Base-by-base conservation (phyloP, 2,888 invertebrate species). In the Heliconius sara region DNA sequence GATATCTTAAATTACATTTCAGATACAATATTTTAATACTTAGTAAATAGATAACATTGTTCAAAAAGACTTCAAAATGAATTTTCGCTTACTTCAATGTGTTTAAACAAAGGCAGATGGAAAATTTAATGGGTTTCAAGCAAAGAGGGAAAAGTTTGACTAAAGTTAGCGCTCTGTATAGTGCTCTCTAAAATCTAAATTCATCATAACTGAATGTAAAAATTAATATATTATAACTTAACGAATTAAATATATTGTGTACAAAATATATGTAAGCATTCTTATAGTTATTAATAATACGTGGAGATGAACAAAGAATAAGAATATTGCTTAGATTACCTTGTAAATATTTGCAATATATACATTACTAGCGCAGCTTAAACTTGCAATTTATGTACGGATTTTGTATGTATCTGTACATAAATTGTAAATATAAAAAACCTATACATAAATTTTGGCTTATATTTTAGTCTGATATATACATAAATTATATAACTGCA, bases 101-200 rank as follows among this genome's bases (percentile, higher is more conserved):
- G 73, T 73, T 73, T 60, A 73, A 73, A 73, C 39, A 73, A 73
- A 57, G 57, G 73, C 60, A 39, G 60, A 73, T 73, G 73, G 73
- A 73, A 39, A 73, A 60, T 73, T 73, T 73, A 73, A 73, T 73
- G 73, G 73, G 34, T 73, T 73, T 73, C 34, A 60, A 60, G 57
- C 72, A 73, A 73, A 73, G 73, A 73, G 73, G 60, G 73, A 16
- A 73, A 73, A 73, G 57, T 73, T 73, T 73, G 73, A 73, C 73
- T 73, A 39, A 60, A 73, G 73, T 60, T 73, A 39, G 16, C 60
- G 60, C 34, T 60, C 25, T 60, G n/a, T 30, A 60, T 73, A 73
- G 73, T 60, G 34, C 72, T 30, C 34, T 60, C 25, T 60, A 39
- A 72, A 57, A 27, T 57, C 57, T 57, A 73, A 34, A 60, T 73